Conservation (phyloP, 2,888 invertebrate species). For the Venustoraphidia nigricollis region DNA sequence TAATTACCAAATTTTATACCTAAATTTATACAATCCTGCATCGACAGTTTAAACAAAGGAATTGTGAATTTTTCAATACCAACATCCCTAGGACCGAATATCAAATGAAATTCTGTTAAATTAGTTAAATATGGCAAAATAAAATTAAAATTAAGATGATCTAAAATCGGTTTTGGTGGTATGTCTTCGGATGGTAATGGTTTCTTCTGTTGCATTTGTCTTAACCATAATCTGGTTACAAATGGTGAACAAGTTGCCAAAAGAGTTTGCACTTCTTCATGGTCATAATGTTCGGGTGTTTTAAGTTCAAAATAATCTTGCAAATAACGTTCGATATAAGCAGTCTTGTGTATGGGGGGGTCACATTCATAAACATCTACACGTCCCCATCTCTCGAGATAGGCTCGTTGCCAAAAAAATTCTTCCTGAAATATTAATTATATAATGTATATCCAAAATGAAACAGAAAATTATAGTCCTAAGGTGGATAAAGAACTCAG, state of each 20-base stretch:
- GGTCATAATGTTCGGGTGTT: slow-evolving; percentile 24
- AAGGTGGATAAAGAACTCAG: too few species aligned
- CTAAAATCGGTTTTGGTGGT: slow-evolving; percentile 25
- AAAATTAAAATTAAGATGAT: slow-evolving; percentile 42
- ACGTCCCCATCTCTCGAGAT: slow-evolving; percentile 20
- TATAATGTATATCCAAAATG: too few species aligned
- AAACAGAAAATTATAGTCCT: too few species aligned
- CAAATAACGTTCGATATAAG: slow-evolving; percentile 25
- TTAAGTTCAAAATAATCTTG: slow-evolving; percentile 23
- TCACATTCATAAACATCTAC: slow-evolving; percentile 15
- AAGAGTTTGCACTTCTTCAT: slow-evolving; percentile 21
- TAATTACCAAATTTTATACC: slow-evolving; percentile 21
- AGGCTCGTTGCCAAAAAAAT: slow-evolving; percentile 48
- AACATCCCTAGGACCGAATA: slow-evolving; percentile 32
- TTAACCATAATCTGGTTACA: slow-evolving; percentile 32
- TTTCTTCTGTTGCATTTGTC: slow-evolving; percentile 36
- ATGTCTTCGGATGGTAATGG: slow-evolving; percentile 29
- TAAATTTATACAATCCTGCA: slow-evolving; percentile 38
- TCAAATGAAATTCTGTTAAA: slow-evolving; percentile 33
- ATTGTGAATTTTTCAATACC: slow-evolving; percentile 33
- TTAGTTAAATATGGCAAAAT: slow-evolving; percentile 35
- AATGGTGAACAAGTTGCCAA: slow-evolving; percentile 32
- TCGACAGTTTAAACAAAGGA: slow-evolving; percentile 43
- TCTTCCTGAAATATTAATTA: slow-evolving; percentile 27
- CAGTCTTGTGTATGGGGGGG: slow-evolving; percentile 25